Conservation (phyloP, 2,888 invertebrate species). For the Aradus depressus region DNA sequence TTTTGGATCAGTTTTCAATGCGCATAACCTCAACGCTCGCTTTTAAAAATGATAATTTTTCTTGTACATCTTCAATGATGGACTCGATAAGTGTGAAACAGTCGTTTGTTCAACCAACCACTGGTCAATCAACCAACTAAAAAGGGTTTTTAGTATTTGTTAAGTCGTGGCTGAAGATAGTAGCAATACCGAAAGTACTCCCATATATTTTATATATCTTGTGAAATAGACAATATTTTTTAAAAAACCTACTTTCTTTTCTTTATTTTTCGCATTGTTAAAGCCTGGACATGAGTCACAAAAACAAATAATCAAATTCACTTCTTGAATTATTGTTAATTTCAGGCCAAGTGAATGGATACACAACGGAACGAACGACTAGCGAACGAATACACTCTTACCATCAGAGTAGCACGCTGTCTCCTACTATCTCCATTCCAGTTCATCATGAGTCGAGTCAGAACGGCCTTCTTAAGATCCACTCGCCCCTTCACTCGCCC, state of each 20-base stretch:
- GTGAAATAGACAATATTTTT: no score
- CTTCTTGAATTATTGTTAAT: not conserved
- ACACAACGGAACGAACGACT: slow-evolving; percentile 7
- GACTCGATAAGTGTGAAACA: no score
- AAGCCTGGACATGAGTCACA: no score
- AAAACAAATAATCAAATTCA: no score
- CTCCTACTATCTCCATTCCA: slow-evolving; percentile 25
- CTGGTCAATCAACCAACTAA: not conserved
- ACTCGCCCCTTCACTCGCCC: slow-evolving; percentile 24
- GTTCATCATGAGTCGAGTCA: slow-evolving; percentile 18
- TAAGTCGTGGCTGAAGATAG: no score
- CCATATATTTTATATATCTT: no score
- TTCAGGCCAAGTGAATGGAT: slow-evolving; percentile 25
- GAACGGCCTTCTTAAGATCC: slow-evolving; percentile 25
- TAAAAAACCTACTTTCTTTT: not conserved
- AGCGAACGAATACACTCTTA: slow-evolving; percentile 13
- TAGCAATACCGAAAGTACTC: no score
- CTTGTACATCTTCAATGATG: no score
- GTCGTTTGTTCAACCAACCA: not conserved
- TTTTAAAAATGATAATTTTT: no score
- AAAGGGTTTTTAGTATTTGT: no score
- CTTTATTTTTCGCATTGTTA: not conserved
- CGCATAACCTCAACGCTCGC: no score
- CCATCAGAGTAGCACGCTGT: slow-evolving; percentile 19
- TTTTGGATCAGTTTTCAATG: no score